Evolutionary conservation across 2,113 vertebrate species (phyloP).

Genomic region (Hippocampus guttulatus): DNA sequence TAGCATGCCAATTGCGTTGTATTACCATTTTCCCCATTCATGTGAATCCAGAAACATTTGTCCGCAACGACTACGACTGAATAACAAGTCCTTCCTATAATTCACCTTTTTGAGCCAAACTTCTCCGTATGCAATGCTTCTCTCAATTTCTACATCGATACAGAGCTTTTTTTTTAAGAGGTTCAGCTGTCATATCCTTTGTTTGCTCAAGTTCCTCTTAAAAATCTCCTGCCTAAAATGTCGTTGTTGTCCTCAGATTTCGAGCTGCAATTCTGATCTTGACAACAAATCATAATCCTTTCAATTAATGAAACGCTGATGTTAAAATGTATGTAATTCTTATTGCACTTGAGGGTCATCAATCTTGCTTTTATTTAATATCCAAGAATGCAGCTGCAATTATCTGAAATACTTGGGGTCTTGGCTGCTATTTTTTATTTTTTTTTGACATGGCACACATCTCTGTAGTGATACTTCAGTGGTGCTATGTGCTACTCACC

Average conservation of each 20-base stretch:
- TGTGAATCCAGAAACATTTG: constrained; percentile 25
- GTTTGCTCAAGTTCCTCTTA: constrained; percentile 19
- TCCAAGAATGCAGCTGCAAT: neutral
- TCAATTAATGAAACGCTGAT: constrained; percentile 9
- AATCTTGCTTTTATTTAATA: neutral
- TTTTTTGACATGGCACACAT: neutral
- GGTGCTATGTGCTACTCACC: constrained; percentile 1
- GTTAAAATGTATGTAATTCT: neutral
- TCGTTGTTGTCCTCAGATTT: constrained; percentile 13
- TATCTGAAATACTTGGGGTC: neutral
- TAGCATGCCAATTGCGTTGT: constrained; percentile 66
- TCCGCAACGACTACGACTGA: constrained; percentile 12
- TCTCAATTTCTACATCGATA: constrained; percentile 19
- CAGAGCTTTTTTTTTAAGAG: constrained; percentile 51
- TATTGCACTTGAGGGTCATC: neutral
- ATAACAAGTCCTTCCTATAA: constrained; percentile 40
- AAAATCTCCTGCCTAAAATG: constrained; percentile 32
- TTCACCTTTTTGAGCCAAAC: constrained; percentile 26
- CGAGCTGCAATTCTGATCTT: constrained; percentile 21
- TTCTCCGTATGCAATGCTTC: constrained; percentile 10
- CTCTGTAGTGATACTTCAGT: constrained; percentile 4
- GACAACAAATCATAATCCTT: constrained; percentile 20
- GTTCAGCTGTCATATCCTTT: neutral
- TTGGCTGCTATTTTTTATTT: neutral
- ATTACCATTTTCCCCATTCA: constrained; percentile 12